Conservation (phyloP, 2,113 vertebrate genomes). For the Scolopax mira region DNA sequence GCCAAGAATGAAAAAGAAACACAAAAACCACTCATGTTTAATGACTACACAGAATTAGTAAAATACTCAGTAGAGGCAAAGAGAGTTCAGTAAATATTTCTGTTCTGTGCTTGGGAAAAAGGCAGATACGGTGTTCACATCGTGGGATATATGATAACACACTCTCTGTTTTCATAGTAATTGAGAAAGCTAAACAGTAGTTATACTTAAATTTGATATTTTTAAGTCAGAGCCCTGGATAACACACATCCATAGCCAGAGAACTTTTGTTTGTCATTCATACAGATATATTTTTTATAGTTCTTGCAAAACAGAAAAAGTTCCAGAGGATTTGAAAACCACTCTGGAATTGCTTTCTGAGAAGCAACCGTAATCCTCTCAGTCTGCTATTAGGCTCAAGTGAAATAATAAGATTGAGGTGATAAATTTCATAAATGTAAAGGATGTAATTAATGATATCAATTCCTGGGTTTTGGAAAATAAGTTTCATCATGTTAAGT, state of each 20-base stretch:
- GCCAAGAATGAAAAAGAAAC: not conserved
- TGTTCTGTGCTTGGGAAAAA: slow-evolving; percentile 21
- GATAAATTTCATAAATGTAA: not conserved
- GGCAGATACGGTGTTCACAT: not conserved
- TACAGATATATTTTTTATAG: not conserved
- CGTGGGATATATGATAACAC: not conserved
- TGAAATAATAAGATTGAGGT: not conserved
- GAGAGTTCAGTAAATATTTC: slow-evolving; percentile 22
- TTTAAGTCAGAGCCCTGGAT: not conserved
- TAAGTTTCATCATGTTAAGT: not conserved
- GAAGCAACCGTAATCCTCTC: not conserved
- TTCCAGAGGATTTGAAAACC: not conserved
- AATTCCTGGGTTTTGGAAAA: not conserved
- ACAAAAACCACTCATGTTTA: not conserved
- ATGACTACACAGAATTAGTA: not conserved
- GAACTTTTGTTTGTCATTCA: not conserved
- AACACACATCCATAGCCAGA: not conserved
- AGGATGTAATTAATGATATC: not conserved
- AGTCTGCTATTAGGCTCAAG: not conserved
- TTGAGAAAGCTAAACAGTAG: not conserved
- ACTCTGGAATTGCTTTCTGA: not conserved
- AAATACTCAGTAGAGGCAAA: not conserved
- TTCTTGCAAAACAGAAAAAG: slow-evolving; percentile 5
- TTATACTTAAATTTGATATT: not conserved
- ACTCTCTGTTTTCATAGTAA: not conserved